Conservation (phyloP, 2,888 invertebrate species). For the Tipula lateralis region DNA sequence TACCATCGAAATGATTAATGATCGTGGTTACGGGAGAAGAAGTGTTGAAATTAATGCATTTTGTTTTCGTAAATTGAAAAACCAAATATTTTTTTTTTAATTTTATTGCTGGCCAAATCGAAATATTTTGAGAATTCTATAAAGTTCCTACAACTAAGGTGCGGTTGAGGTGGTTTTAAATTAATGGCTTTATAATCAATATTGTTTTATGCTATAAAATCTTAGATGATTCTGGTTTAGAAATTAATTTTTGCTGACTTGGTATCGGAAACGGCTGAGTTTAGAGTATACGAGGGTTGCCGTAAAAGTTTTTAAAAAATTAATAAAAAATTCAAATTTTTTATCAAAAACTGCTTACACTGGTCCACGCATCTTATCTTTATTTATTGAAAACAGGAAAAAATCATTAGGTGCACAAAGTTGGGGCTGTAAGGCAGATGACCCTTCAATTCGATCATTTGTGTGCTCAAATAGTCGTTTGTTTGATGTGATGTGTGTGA, state of each 20-base stretch:
- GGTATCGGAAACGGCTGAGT: neutral
- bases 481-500: no score
- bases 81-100: neutral
- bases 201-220: neutral
- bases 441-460: no score
- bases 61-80: neutral
- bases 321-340: no score
- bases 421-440: no score
- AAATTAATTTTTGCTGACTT: neutral
- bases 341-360: no score
- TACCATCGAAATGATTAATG: neutral
- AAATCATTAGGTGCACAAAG: no score
- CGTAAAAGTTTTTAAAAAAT: no score
- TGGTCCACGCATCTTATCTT: no score
- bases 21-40: neutral
- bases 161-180: neutral
- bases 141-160: neutral
- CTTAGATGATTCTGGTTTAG: no score
- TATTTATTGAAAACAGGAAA: no score
- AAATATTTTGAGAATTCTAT: neutral
- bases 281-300: no score
- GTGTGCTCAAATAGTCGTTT: no score
- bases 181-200: neutral
- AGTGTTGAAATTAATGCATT: neutral
- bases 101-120: neutral